Evolutionary conservation across 1,140 invertebrate species (phyloP), one percentile per base, ranked within the genome.

Genomic region (Trachymyrmex septentrionalis): DNA sequence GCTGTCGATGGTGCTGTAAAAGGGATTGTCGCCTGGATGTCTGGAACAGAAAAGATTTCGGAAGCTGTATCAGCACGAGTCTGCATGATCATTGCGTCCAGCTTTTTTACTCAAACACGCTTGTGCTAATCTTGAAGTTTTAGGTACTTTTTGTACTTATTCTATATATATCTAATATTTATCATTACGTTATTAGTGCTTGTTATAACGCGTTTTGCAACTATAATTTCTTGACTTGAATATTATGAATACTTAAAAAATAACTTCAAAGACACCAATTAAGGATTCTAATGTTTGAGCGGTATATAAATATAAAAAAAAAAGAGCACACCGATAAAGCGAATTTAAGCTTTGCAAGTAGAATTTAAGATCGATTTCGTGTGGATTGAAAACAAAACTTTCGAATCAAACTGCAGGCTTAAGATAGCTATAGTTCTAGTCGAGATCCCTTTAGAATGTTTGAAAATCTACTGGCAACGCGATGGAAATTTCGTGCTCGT

Each of bases 1-100:
- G 93, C 99, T 99, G 97, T 99, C 99, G 95, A 99, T 99, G 95
- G 98, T 99, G 94, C 98, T 99, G 97, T 99, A 99, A 96, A 99
- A 99, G 14, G 99, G 98, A 96, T 99, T 99, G 95, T 99, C 98
- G 86, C 98, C 98, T 24, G 98, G 97, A 95, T 98, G 98, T 85
- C 98, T 98, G 96, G 4, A 96, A 96, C 67, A 69, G 77, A 87
- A 88, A 50, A 50, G n/a, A 78, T 87, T 61, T 69, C 44, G 64
- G 55, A 67, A 12, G 14, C 67, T 87, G 55, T 7, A 53, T 64
- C 80, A 84, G 38, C n/a, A 10, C 16, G 34, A 53, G 27, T 55
- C 38, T 34, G 4, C 24, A 19, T 50, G 14, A 50, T 14, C 9
- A 27, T 81, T 19, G 6, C 16, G 66, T 72, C 34, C 6, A 30